A percentile compares a stretch with the other conserved stretches of the same genome.
Conservation (phyloP, 2,888 invertebrate genomes). For the Tetranychus truncatus region DNA sequence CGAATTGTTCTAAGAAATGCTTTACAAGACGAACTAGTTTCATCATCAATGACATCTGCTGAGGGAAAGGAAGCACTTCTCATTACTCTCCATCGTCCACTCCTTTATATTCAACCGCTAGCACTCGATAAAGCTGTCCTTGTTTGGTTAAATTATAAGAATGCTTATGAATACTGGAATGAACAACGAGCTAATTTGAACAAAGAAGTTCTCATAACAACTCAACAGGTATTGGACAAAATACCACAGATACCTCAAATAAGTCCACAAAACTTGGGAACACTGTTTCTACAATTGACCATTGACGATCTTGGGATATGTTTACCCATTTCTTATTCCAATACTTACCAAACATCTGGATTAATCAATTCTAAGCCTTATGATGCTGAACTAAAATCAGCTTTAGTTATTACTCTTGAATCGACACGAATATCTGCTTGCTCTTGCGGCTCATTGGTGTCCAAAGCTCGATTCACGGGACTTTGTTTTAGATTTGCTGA, state of each 20-base stretch:
- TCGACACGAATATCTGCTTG: slow-evolving; percentile 90
- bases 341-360: slow-evolving; percentile 9
- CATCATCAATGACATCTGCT: slow-evolving; percentile 12
- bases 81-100: slow-evolving; percentile 73
- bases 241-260: slow-evolving; percentile 52
- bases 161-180: slow-evolving; percentile 97
- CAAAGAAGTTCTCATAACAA: slow-evolving; percentile 47
- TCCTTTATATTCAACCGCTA: slow-evolving; percentile 86
- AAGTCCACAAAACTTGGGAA: slow-evolving; percentile 61
- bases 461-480: slow-evolving; percentile 49
- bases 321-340: slow-evolving; percentile 41
- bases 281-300: slow-evolving; percentile 75
- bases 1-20: slow-evolving; percentile 49
- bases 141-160: slow-evolving; percentile 97
- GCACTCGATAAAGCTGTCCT: slow-evolving; percentile 95
- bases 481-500: slow-evolving; percentile 86
- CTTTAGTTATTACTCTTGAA: slow-evolving; percentile 85
- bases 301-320: slow-evolving; percentile 94
- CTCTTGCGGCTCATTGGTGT: slow-evolving; percentile 83
- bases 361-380: slow-evolving; percentile 23
- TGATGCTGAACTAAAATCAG: slow-evolving; percentile 62
- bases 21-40: slow-evolving; percentile 36
- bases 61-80: slow-evolving; percentile 44
- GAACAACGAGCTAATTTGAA: slow-evolving; percentile 79
- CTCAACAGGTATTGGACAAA: slow-evolving; percentile 47